A percentile compares a stretch with the other conserved stretches of the same genome.
Conservation (phyloP, 2,113 vertebrate genomes). For the Peromyscus leucopus region DNA sequence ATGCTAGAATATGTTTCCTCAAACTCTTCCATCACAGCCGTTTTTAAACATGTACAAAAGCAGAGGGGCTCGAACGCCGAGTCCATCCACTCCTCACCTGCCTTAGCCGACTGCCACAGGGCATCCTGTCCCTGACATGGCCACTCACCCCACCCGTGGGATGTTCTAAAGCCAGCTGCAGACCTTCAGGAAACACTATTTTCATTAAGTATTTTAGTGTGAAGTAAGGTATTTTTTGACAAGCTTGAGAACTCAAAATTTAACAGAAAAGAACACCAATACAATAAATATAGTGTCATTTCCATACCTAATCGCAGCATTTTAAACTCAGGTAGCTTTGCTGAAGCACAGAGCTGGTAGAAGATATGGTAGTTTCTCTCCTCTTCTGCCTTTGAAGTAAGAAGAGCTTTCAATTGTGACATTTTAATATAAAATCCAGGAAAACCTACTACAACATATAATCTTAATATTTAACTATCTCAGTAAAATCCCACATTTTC, state of each 20-base stretch:
- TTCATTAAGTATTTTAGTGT: constrained; percentile 41
- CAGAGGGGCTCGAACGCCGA: neutral
- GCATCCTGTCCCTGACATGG: neutral
- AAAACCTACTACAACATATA: constrained; percentile 55
- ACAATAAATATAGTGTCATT: neutral
- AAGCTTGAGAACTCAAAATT: constrained; percentile 44
- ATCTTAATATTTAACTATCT: constrained; percentile 64
- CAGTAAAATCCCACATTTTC: constrained; percentile 2
- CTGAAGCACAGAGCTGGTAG: constrained; percentile 98
- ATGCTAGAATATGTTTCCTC: neutral
- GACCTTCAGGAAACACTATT: neutral
- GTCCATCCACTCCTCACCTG: neutral
- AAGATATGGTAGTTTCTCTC: constrained; percentile 99
- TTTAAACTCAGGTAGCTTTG: constrained; percentile 94
- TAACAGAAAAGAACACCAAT: constrained; percentile 55
- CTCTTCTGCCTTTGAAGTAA: constrained; percentile 95
- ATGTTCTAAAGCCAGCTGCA: neutral
- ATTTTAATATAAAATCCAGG: constrained; percentile 66
- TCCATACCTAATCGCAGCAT: constrained; percentile 93
- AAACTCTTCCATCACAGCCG: constrained; percentile 49
- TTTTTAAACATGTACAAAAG: constrained; percentile 20
- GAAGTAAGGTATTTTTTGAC: constrained; percentile 27
- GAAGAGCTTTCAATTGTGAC: constrained; percentile 80
- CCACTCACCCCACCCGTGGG: neutral
- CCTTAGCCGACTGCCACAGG: neutral